A percentile compares a stretch with the other conserved stretches of the same genome.
Evolutionary conservation across 2,797 vertebrate species (phyloP).

Genomic region (Eulemur rubriventer): DNA sequence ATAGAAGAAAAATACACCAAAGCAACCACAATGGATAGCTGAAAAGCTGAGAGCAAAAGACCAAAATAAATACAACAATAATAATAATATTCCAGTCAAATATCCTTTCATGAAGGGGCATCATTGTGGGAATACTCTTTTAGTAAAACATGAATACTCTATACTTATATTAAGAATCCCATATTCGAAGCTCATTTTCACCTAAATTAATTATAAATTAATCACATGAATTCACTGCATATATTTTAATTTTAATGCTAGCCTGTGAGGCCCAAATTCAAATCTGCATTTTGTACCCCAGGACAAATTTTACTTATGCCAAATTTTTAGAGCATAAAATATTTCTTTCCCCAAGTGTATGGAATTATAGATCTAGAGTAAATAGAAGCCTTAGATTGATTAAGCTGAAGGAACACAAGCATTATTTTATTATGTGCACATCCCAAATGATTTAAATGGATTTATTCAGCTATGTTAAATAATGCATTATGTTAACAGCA

Average conservation of each 20-base stretch:
- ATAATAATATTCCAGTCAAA: background rate
- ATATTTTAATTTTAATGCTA: conserved; percentile 48
- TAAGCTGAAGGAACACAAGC: conserved; percentile 72
- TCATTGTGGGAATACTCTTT: background rate
- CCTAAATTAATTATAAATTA: conserved; percentile 58
- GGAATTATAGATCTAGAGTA: conserved; percentile 69
- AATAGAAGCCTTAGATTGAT: conserved; percentile 73
- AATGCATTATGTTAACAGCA: conserved; percentile 75
- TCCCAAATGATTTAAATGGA: conserved; percentile 77
- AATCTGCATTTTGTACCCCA: conserved; percentile 25
- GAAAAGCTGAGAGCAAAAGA: background rate
- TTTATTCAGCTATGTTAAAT: conserved; percentile 79
- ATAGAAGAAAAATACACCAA: background rate
- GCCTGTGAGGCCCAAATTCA: conserved; percentile 49
- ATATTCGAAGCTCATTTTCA: background rate
- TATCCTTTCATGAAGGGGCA: background rate
- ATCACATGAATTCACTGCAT: conserved; percentile 4
- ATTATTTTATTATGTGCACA: conserved; percentile 79
- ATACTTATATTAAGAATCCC: background rate
- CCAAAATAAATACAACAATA: background rate
- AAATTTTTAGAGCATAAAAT: conserved; percentile 19
- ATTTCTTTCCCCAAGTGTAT: background rate
- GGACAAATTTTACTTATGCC: conserved; percentile 33
- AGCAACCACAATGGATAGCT: background rate
- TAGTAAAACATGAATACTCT: background rate